Percentiles rank a stretch among this genome's conserved stretches.
Evolutionary conservation across 2,113 vertebrate species (phyloP).

Genomic region (Melanocharis versteri): DNA sequence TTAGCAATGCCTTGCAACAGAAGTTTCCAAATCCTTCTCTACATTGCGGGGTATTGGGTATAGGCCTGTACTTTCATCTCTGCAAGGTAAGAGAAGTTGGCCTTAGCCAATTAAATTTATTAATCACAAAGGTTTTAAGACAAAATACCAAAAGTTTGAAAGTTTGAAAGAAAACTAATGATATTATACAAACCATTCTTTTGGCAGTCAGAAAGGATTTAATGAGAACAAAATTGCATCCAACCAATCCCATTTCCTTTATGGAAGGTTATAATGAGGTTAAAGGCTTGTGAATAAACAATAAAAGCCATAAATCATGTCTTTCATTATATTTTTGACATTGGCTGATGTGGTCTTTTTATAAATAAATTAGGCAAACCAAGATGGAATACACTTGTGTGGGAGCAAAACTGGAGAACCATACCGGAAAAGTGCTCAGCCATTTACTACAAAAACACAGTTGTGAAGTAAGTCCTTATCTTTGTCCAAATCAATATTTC

Average conservation of each 20-base stretch:
- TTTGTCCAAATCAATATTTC: not conserved
- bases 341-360: not conserved
- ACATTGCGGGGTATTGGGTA: accelerated
- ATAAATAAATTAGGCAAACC: not conserved
- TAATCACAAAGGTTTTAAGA: not conserved
- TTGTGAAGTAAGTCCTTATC: not conserved
- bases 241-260: not conserved
- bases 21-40: not conserved
- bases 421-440: not conserved
- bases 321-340: not conserved
- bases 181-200: not conserved
- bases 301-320: not conserved
- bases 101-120: not conserved
- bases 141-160: not conserved
- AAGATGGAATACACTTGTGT: not conserved
- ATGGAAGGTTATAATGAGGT: not conserved
- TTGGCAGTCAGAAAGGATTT: not conserved
- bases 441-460: not conserved
- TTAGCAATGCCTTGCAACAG: not conserved
- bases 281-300: not conserved
- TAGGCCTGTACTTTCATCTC: not conserved
- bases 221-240: not conserved
- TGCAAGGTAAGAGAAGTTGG: not conserved
- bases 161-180: not conserved
- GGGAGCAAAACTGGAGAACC: not conserved